Conservation (phyloP, 2,797 vertebrate genomes). For the Helicolenus hilgendorfi region DNA sequence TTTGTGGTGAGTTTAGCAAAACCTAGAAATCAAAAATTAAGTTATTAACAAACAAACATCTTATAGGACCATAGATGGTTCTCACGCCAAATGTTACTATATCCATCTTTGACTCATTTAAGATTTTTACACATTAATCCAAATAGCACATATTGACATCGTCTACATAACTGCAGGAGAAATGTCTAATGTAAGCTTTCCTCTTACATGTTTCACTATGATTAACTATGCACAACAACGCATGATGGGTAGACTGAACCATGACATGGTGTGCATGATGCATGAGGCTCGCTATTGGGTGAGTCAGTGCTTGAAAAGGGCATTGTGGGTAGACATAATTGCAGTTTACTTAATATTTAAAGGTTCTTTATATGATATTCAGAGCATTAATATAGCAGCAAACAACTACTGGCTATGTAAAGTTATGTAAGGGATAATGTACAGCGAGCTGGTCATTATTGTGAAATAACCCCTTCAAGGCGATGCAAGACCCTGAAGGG, state of each 20-base stretch:
- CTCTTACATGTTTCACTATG: neutral
- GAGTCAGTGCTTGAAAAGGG: neutral
- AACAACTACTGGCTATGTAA: no score
- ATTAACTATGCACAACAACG: neutral
- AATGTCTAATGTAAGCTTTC: neutral
- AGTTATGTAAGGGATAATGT: no score
- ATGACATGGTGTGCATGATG: neutral
- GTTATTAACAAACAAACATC: neutral
- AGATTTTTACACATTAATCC: neutral
- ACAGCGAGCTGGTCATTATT: no score
- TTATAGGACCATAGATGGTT: neutral
- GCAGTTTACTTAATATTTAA: neutral
- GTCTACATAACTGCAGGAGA: neutral
- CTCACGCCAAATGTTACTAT: neutral
- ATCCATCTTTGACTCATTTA: neutral
- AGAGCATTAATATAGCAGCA: no score
- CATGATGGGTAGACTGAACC: neutral
- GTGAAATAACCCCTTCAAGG: no score
- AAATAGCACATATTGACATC: neutral
- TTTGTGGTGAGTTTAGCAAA: neutral
- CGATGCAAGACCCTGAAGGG: no score
- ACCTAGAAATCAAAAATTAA: neutral
- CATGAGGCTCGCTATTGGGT: neutral
- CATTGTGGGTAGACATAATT: neutral
- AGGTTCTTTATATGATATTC: no score